Conservation (phyloP, 2,113 vertebrate species). For the Heliornis fulica region DNA sequence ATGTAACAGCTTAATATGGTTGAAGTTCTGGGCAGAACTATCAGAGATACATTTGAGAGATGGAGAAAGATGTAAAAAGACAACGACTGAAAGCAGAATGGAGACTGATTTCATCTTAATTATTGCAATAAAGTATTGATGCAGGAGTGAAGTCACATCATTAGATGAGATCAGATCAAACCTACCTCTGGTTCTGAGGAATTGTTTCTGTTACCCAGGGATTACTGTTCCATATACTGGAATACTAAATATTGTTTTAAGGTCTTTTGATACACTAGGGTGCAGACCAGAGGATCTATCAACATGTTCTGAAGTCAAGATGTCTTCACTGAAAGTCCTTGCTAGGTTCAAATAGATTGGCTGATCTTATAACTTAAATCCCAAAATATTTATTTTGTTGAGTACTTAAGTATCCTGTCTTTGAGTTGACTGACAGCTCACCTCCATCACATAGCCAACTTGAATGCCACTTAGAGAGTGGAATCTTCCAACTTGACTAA, state of each 20-base stretch:
- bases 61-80: background rate
- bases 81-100: background rate
- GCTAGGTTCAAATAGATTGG: background rate
- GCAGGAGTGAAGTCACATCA: no score
- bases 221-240: background rate
- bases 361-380: background rate
- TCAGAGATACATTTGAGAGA: background rate
- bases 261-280: background rate
- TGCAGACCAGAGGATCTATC: background rate
- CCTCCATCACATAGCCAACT: background rate
- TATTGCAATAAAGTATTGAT: background rate
- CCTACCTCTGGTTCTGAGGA: background rate
- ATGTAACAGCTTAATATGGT: background rate
- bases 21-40: background rate
- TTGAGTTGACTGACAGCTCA: background rate
- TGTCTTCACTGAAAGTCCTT: background rate
- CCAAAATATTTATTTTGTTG: background rate
- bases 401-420: background rate
- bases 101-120: background rate
- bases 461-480: background rate
- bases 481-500: background rate
- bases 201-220: background rate
- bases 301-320: background rate
- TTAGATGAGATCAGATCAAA: background rate
- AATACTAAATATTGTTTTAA: background rate